phyloP scores from a whole-genome alignment of 2,888 invertebrate genomes.

The Himalopsyche japonica region DNA sequence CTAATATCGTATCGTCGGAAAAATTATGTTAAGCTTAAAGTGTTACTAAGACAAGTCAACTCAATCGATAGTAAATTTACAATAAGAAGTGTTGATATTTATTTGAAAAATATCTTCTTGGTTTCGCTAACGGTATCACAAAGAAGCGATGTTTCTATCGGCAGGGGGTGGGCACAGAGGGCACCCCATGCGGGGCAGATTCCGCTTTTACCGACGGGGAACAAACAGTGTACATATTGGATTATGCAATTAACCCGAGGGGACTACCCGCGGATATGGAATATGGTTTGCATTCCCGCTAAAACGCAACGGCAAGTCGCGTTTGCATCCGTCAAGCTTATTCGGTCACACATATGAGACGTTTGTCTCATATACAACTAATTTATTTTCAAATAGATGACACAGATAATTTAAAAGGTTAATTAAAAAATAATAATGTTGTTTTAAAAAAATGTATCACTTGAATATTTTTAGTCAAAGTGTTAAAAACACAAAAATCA shows the following conservation, averaged over 20 bases:
- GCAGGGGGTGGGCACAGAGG: not conserved
- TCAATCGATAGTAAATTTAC: no score
- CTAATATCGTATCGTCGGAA: no score
- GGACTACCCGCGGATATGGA: not conserved
- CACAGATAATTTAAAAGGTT: no score
- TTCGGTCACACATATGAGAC: no score
- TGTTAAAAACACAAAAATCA: no score
- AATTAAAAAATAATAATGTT: no score
- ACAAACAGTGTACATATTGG: not conserved
- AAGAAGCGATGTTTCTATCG: not conserved
- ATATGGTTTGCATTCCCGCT: not conserved
- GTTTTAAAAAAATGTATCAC: no score
- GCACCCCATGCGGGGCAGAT: not conserved
- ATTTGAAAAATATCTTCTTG: not conserved
- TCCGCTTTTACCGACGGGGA: not conserved
- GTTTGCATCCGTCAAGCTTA: not conserved
- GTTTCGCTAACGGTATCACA: not conserved
- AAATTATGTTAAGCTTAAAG: no score
- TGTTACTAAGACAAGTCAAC: no score
- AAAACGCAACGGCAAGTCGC: not conserved
- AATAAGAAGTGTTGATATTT: not conserved
- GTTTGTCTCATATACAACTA: no score
- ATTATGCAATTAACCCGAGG: not conserved
- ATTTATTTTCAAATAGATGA: no score
- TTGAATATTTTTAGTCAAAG: no score